Conservation (phyloP, 2,797 vertebrate genomes). For the Glossophaga mutica region DNA sequence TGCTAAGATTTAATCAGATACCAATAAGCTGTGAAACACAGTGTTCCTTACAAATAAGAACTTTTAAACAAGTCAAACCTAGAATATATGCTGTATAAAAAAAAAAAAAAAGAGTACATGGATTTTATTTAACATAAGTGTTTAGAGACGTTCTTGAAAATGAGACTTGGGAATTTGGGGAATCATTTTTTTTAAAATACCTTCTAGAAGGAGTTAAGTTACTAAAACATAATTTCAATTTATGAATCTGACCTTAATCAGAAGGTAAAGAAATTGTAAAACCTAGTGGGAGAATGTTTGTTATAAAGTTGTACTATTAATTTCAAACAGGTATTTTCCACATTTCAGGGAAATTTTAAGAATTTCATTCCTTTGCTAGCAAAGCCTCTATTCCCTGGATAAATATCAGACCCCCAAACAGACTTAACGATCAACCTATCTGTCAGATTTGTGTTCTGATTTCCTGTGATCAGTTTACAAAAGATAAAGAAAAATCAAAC, state of each 20-base stretch:
- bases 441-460: not conserved
- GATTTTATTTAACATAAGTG: not conserved
- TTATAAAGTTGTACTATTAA: not conserved
- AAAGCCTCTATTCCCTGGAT: not conserved
- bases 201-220: not conserved
- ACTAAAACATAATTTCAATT: not conserved
- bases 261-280: not conserved
- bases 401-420: not conserved
- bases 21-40: not conserved
- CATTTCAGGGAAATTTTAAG: not conserved
- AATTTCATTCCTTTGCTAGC: not conserved
- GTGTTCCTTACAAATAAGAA: not conserved
- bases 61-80: not conserved
- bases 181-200: not conserved
- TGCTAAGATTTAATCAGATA: not conserved
- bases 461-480: not conserved
- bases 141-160: not conserved
- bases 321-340: not conserved
- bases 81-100: not conserved
- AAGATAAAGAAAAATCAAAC: not conserved
- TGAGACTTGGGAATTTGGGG: not conserved
- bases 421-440: not conserved
- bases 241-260: not conserved
- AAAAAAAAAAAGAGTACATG: no score
- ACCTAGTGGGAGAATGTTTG: not conserved